A percentile compares a stretch with the other conserved stretches of the same genome.
phyloP scores from a whole-genome alignment of 2,797 vertebrate species.

The Poeciliopsis turneri region DNA sequence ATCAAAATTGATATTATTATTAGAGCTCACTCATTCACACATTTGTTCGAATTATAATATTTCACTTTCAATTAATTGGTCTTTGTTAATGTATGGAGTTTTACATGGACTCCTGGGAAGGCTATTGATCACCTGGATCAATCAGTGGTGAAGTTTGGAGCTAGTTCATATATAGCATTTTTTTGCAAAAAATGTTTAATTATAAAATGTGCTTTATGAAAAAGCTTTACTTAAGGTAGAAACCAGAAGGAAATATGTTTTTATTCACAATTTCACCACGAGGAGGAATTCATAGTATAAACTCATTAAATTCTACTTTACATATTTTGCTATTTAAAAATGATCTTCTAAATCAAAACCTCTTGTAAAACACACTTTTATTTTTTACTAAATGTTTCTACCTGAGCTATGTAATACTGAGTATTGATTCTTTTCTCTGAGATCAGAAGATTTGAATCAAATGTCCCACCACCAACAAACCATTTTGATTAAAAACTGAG shows the following conservation, averaged over 20 bases:
- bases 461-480: neutral
- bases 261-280: too few species aligned
- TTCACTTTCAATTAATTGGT: neutral
- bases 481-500: neutral
- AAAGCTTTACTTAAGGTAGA: too few species aligned
- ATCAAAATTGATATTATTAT: neutral
- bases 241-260: too few species aligned
- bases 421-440: slow-evolving; percentile 2
- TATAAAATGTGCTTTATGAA: neutral
- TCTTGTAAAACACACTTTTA: neutral
- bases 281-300: neutral
- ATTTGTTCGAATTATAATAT: neutral
- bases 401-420: neutral
- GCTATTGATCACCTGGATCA: neutral
- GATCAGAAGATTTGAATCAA: slow-evolving; percentile 3
- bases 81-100: neutral
- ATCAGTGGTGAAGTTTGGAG: neutral
- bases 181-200: too few species aligned
- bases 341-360: neutral
- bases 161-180: neutral
- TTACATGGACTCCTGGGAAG: neutral
- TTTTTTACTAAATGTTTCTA: neutral
- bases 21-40: neutral
- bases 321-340: neutral
- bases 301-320: neutral